phyloP scores from a whole-genome alignment of 1,140 invertebrate genomes.

The Portunus trituberculatus region DNA sequence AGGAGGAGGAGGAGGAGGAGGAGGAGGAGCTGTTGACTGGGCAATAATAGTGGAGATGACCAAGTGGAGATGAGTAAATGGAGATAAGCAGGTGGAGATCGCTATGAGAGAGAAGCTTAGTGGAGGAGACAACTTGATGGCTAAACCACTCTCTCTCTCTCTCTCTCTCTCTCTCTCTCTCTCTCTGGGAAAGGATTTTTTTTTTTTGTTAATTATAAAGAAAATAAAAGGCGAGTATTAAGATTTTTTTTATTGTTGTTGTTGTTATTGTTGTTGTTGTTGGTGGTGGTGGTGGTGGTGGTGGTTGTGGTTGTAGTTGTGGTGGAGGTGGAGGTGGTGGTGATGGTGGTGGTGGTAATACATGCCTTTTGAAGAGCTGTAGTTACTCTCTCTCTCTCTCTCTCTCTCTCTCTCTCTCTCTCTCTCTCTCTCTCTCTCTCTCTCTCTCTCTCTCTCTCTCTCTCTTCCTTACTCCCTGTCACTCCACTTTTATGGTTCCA shows the following conservation, averaged over 20 bases:
- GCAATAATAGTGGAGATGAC: not conserved
- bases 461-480: too few relatives aligned
- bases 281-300: not conserved
- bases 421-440: too few relatives aligned
- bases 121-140: not conserved
- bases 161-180: slow-evolving; percentile 48
- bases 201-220: too few relatives aligned
- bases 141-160: not conserved
- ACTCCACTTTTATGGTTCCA: too few relatives aligned
- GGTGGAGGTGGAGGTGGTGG: not conserved
- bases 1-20: not conserved
- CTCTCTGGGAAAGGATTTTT: not conserved
- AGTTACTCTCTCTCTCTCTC: too few relatives aligned
- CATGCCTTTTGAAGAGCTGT: too few relatives aligned
- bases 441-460: too few relatives aligned
- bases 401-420: too few relatives aligned
- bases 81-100: not conserved
- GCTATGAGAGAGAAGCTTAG: not conserved
- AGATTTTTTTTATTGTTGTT: too few relatives aligned
- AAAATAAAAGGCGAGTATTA: too few relatives aligned
- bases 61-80: not conserved
- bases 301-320: not conserved
- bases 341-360: not conserved
- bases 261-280: not conserved
- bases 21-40: not conserved